phyloP scores from a whole-genome alignment of 2,797 vertebrate species.

The Miichthys miiuy region DNA sequence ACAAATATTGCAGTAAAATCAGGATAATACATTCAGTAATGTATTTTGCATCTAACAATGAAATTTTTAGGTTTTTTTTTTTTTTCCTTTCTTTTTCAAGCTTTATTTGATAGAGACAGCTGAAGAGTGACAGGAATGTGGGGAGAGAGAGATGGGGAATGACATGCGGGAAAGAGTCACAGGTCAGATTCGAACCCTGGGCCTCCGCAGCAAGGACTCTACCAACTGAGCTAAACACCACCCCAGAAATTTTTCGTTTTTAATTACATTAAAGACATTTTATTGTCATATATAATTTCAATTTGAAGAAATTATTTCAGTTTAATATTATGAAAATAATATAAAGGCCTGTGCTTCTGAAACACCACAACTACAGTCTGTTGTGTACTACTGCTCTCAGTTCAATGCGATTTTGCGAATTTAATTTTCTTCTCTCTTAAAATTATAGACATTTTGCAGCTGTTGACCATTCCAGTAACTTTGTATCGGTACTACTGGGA shows the following conservation, averaged over 20 bases:
- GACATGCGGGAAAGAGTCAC: too few relatives aligned
- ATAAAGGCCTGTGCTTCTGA: neutral
- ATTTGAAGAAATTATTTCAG: neutral
- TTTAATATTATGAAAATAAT: neutral
- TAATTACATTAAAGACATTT: neutral
- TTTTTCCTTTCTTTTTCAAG: too few relatives aligned
- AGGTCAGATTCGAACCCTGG: too few relatives aligned
- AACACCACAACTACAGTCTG: neutral
- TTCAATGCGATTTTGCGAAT: neutral
- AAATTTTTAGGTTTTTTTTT: neutral
- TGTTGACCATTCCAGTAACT: slow-evolving; percentile 86
- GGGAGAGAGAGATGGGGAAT: too few relatives aligned
- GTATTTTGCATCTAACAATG: neutral
- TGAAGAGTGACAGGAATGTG: too few relatives aligned
- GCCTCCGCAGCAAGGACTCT: too few relatives aligned
- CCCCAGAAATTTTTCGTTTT: neutral
- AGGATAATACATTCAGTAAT: neutral
- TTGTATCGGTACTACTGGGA: slow-evolving; percentile 88
- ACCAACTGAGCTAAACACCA: too few relatives aligned
- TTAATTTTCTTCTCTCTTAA: neutral
- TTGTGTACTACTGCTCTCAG: neutral
- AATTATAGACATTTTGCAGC: slow-evolving; percentile 80
- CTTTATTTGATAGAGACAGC: too few relatives aligned
- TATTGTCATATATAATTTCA: neutral
- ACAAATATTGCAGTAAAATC: neutral